Percentiles rank a stretch among this genome's conserved stretches.
These are phyloP conservation scores for Halisarca cf. caerulea DNA, from an alignment of 37 sponge, comb jelly and placozoan genomes.

Conservation along the genomic window DNA sequence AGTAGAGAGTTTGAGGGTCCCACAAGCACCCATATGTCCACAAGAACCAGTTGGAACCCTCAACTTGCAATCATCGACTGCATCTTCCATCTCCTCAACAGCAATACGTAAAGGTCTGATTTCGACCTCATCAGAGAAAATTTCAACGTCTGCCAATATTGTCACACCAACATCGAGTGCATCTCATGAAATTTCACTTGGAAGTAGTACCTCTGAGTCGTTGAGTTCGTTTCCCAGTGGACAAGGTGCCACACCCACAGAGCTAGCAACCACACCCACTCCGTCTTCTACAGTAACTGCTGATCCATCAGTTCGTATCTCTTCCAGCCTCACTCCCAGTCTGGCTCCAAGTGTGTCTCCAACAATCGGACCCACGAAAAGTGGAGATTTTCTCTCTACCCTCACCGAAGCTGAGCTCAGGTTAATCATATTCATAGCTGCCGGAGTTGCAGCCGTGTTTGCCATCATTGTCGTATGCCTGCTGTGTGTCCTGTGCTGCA, in stretches of 20 bases:
- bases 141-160: background rate
- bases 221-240: no score
- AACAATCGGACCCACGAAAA: no score
- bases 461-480: conserved; percentile 5
- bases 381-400: no score
- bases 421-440: background rate
- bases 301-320: background rate
- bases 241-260: background rate
- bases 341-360: no score
- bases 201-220: no score
- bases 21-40: background rate
- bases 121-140: no score
- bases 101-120: no score
- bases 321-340: no score
- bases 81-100: no score
- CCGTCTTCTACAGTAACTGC: background rate
- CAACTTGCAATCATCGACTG: background rate
- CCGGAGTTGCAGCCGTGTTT: conserved; percentile 17
- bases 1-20: background rate
- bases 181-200: no score
- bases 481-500: conserved; percentile 1
- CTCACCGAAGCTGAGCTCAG: background rate
- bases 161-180: no score
- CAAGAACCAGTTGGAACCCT: background rate
- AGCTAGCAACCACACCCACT: background rate